These are phyloP conservation scores for Zaprionus africanus DNA, from an alignment of 1,140 invertebrate genomes.

Conservation along the genomic window DNA sequence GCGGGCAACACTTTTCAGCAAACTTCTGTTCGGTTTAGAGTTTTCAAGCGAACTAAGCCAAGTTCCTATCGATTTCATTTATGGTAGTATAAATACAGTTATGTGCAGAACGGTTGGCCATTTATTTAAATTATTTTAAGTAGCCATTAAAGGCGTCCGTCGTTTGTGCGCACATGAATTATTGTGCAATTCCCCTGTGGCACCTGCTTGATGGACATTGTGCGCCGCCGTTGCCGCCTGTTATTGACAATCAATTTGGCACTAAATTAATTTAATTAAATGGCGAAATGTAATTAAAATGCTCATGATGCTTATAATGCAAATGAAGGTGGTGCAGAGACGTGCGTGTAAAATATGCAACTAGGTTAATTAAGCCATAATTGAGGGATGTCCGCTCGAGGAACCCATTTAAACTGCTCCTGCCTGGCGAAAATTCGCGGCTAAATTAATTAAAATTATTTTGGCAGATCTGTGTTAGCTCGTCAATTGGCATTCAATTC, in stretches of 20 bases:
- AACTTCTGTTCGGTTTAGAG: background rate
- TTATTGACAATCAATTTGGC: conserved; percentile 66
- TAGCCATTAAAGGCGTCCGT: conserved; percentile 7
- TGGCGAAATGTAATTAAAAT: conserved; percentile 77
- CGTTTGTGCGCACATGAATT: background rate
- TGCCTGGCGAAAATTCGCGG: conserved; percentile 45
- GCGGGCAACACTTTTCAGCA: background rate
- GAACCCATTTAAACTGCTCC: background rate
- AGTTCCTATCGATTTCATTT: background rate
- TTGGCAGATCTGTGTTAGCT: conserved; percentile 51
- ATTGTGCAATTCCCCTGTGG: conserved; percentile 25
- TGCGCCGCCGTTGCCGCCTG: conserved; percentile 28
- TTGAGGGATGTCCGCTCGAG: conserved; percentile 56
- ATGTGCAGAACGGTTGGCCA: background rate
- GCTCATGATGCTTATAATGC: conserved; percentile 61
- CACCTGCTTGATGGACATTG: conserved; percentile 31
- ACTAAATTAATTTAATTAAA: conserved; percentile 81
- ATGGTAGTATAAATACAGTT: too few species aligned
- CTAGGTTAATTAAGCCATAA: conserved; percentile 79
- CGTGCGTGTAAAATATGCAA: conserved; percentile 73
- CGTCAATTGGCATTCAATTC: conserved; percentile 72
- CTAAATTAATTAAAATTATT: conserved; percentile 79
- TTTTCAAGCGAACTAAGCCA: background rate
- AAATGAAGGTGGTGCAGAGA: conserved; percentile 51
- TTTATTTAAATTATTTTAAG: conserved; percentile 33